A percentile compares a stretch with the other conserved stretches of the same genome.
Conservation (phyloP, 2,888 invertebrate genomes). For the Drosophila anomalipes region DNA sequence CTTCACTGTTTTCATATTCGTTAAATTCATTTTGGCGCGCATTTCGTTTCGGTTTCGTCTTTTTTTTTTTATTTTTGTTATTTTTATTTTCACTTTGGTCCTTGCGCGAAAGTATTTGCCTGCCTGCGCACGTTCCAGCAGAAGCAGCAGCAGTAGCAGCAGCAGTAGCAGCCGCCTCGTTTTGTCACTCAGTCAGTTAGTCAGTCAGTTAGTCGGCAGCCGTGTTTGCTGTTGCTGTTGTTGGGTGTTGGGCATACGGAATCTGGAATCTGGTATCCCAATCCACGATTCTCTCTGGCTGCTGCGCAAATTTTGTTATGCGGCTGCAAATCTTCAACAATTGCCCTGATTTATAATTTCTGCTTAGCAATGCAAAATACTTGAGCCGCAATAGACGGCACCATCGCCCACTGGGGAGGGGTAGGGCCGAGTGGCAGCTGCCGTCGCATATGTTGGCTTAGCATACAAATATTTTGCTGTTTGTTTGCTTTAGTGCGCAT, state of each 20-base stretch:
- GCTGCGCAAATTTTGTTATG: conserved; percentile 71
- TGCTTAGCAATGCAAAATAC: conserved; percentile 83
- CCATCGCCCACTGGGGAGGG: not conserved
- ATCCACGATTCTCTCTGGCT: conserved; percentile 28
- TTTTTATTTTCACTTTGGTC: conserved; percentile 55
- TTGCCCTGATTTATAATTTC: conserved; percentile 83
- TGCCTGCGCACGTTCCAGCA: conserved; percentile 59
- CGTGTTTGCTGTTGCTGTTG: conserved; percentile 10
- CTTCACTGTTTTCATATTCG: conserved; percentile 62
- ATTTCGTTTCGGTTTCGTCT: conserved; percentile 8
- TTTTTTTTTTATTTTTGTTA: conserved; percentile 36
- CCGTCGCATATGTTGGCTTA: conserved; percentile 78
- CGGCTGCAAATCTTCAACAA: conserved; percentile 82
- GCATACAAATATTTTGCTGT: conserved; percentile 81
- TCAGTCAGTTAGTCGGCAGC: conserved; percentile 76
- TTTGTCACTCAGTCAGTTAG: conserved; percentile 58
- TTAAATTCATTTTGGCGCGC: conserved; percentile 69
- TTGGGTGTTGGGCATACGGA: conserved; percentile 27
- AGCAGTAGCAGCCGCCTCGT: not conserved
- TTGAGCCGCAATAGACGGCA: conserved; percentile 74
- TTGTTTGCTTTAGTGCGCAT: conserved; percentile 79
- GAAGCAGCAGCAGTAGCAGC: not conserved
- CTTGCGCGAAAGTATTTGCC: conserved; percentile 63
- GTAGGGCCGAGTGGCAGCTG: conserved; percentile 54
- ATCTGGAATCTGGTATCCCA: conserved; percentile 39